phyloP scores from a whole-genome alignment of 2,888 invertebrate genomes.

The Volucella inanis region DNA sequence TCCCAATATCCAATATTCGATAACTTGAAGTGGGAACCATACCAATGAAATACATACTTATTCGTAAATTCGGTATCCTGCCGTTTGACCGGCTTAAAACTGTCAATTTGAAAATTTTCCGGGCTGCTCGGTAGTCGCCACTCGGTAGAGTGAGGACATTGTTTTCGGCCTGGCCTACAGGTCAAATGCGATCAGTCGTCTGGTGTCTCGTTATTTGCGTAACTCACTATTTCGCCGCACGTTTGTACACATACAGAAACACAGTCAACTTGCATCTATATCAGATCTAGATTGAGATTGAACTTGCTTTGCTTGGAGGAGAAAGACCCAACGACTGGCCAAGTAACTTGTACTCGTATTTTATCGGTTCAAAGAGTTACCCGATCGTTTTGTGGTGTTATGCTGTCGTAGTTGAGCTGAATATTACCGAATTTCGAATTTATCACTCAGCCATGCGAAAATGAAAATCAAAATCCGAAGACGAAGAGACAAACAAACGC shows the following conservation, averaged over 20 bases:
- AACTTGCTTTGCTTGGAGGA: constrained; percentile 42
- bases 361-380: constrained; percentile 44
- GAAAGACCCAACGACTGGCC: not conserved
- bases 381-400: constrained; percentile 19
- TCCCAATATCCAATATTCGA: constrained; percentile 29
- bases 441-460: constrained; percentile 44
- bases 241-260: not conserved
- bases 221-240: constrained; percentile 22
- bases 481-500: constrained; percentile 23
- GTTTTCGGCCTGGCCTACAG: constrained; percentile 68
- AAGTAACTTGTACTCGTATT: constrained; percentile 6
- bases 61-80: constrained; percentile 22
- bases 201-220: constrained; percentile 50
- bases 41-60: constrained; percentile 39
- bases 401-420: constrained; percentile 39
- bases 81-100: constrained; percentile 26
- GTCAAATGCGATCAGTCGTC: constrained; percentile 62
- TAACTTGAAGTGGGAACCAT: constrained; percentile 18
- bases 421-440: constrained; percentile 66
- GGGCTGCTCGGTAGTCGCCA: constrained; percentile 45
- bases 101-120: constrained; percentile 67
- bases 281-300: constrained; percentile 51
- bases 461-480: constrained; percentile 3
- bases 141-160: constrained; percentile 52
- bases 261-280: constrained; percentile 22